These are phyloP conservation scores for Diorhabda carinulata DNA, from an alignment of 1,140 invertebrate species.

Conservation along the genomic window DNA sequence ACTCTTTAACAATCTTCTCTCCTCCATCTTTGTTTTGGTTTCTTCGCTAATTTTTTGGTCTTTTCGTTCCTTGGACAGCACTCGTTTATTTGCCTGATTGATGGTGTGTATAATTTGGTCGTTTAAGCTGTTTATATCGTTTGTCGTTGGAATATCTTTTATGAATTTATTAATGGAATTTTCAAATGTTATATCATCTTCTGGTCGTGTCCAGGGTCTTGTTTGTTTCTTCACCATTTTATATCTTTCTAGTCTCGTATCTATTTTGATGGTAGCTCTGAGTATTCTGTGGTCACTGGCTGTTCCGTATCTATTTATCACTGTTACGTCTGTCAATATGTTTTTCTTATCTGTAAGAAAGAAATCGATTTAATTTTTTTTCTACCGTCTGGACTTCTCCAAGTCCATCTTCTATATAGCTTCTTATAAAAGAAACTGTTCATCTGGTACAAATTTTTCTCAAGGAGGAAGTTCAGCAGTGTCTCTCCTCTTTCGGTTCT, in stretches of 20 bases:
- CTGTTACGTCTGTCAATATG: not conserved
- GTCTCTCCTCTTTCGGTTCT: not conserved
- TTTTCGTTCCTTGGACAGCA: too few relatives aligned
- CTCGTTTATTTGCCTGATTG: too few relatives aligned
- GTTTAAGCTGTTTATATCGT: too few relatives aligned
- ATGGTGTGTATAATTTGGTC: too few relatives aligned
- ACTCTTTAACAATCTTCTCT: too few relatives aligned
- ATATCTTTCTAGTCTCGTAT: not conserved
- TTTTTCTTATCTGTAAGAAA: not conserved
- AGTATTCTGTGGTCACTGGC: not conserved
- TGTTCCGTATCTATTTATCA: not conserved
- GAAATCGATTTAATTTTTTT: conserved; percentile 1
- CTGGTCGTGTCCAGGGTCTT: too few relatives aligned
- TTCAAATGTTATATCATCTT: too few relatives aligned
- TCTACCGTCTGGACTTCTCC: not conserved
- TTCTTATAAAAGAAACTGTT: not conserved
- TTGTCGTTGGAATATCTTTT: too few relatives aligned
- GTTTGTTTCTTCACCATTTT: not conserved
- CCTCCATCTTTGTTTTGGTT: too few relatives aligned
- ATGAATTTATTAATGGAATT: too few relatives aligned
- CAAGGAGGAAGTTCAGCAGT: not conserved
- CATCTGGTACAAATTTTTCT: not conserved
- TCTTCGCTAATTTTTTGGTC: too few relatives aligned
- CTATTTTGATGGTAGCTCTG: not conserved
- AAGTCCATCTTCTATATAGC: not conserved